Conservation (phyloP, 2,797 vertebrate species). For the Odontamblyopus lacepedii region DNA sequence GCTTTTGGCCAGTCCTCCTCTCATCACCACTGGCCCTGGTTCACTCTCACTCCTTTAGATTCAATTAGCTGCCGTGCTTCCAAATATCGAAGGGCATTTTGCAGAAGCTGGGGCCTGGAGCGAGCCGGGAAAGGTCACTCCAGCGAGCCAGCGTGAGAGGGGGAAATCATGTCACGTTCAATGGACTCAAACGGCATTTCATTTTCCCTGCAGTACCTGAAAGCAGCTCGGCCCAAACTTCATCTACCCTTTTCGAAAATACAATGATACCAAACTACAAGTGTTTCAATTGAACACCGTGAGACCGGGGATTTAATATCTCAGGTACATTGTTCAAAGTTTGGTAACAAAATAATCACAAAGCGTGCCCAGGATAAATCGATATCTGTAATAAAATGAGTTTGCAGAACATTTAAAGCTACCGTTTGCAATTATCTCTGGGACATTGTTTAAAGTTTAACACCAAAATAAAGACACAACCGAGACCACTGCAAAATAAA, state of each 20-base stretch:
- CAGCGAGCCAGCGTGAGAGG: constrained; percentile 59
- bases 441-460: too few species aligned
- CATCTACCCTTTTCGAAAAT: constrained; percentile 44
- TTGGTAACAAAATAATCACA: constrained; percentile 7
- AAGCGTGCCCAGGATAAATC: too few species aligned
- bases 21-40: constrained; percentile 70
- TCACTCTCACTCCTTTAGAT: constrained; percentile 73
- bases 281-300: constrained; percentile 46
- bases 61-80: constrained; percentile 75
- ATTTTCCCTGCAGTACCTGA: constrained; percentile 31
- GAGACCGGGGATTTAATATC: constrained; percentile 47
- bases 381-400: too few species aligned
- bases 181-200: constrained; percentile 65
- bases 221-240: constrained; percentile 44
- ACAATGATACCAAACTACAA: constrained; percentile 38
- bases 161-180: constrained; percentile 56
- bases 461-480: too few species aligned
- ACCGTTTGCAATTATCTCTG: too few species aligned
- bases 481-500: too few species aligned
- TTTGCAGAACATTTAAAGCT: too few species aligned
- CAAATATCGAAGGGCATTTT: constrained; percentile 77
- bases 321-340: constrained; percentile 46
- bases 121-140: constrained; percentile 75
- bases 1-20: constrained; percentile 70
- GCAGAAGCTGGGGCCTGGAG: constrained; percentile 63